These are phyloP conservation scores for Trochalopteron elliotii DNA, from an alignment of 2,113 vertebrate genomes.

Conservation along the genomic window DNA sequence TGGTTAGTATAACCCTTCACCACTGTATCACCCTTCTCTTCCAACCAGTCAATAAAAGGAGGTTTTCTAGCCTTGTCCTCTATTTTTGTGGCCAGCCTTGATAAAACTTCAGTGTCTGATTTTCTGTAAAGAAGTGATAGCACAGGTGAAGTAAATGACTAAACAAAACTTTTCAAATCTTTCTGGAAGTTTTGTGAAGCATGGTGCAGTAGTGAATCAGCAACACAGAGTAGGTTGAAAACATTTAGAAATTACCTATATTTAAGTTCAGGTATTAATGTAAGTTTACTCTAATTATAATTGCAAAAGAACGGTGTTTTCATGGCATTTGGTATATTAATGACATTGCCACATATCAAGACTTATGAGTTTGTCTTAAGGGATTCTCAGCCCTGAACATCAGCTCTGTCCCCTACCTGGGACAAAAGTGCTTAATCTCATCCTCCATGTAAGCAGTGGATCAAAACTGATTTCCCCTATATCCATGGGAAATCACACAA, in stretches of 20 bases:
- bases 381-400: not conserved
- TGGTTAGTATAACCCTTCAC: constrained; percentile 59
- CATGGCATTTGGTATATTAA: not conserved
- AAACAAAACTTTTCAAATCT: not conserved
- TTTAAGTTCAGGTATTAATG: not conserved
- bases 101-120: constrained; percentile 35
- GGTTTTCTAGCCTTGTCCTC: constrained; percentile 3
- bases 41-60: constrained; percentile 29
- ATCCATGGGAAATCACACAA: not conserved
- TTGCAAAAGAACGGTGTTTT: not conserved
- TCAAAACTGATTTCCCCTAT: not conserved
- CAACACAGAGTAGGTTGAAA: not conserved
- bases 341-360: not conserved
- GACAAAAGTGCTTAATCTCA: not conserved
- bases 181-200: not conserved
- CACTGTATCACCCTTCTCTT: constrained; percentile 43
- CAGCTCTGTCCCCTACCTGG: accelerated
- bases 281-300: not conserved
- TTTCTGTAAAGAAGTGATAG: constrained; percentile 45
- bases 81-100: not conserved
- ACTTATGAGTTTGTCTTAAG: not conserved
- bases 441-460: not conserved
- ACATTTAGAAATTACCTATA: not conserved
- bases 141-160: not conserved
- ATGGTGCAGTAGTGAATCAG: not conserved